Evolutionary conservation across 2,888 invertebrate genomes (phyloP), one percentile per base, ranked within the genome.

Genomic region (Amphimallon solstitiale): DNA sequence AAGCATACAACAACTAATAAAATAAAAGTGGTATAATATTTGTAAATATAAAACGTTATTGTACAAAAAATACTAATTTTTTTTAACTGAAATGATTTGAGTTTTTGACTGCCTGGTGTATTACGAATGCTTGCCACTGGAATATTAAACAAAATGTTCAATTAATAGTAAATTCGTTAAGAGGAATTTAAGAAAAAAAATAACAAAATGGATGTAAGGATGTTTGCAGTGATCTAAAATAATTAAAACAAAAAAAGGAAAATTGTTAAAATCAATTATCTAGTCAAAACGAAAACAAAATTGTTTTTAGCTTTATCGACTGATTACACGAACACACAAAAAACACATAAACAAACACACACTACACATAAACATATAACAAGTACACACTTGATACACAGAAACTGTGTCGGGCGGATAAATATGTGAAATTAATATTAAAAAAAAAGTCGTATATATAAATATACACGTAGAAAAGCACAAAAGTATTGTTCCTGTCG

Each of bases 221-320:
- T 76, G 76, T 78, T 80, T 80, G 80, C 80, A 80, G 79, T 80
- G 80, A 80, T 80, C 66, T 64, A 62, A 60, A 66, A 54, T 45
- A 54, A 48, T 40, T 35, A 17, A 60, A 40, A 46, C n/a, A 54
- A 19, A 59, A 15, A 48, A 9, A 29, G 51, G 34, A 51, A 7
- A 46, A 9, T 59, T 17, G 45, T 17, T 46, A 17, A 48, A 59
- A 49, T 60, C 56, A 62, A 66, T 63, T 37, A 56, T 63, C 62
- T 66, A 63, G 60, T 60, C 60, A 65, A 65, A 56, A 60, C 23
- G 38, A 49, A 29, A 29, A 29, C 29, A 9, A 17, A 43, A 40
- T 48, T 48, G 34, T 49, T 63, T 63, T 46, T 67, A 67, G 67
- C 67, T 67, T 56, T 64, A 67, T 52, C 49, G 64, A 67, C 67